Conservation (phyloP, 2,888 invertebrate genomes). For the Steinernema carpocapsae region DNA sequence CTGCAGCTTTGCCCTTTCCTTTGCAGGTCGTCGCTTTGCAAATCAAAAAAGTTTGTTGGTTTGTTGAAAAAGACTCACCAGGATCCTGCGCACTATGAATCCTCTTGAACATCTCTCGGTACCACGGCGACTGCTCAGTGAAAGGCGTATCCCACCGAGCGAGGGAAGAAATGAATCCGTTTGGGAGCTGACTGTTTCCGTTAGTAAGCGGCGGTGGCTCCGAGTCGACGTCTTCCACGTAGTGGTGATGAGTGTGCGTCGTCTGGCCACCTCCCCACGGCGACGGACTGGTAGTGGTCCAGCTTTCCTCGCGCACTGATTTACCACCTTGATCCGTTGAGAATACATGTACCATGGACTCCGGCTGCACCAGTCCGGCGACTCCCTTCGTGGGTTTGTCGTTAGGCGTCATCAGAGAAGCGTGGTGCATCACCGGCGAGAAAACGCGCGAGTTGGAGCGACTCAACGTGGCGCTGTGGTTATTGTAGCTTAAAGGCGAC, state of each 20-base stretch:
- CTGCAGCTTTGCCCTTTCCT: no score
- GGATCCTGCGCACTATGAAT: constrained; percentile 1
- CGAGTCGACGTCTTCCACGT: constrained; percentile 22
- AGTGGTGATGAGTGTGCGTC: constrained; percentile 8
- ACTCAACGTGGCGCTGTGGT: constrained; percentile 26
- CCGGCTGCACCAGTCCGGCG: constrained; percentile 27
- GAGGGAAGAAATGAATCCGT: background rate
- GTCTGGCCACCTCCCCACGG: constrained; percentile 27
- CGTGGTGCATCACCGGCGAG: constrained; percentile 28
- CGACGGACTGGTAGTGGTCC: constrained; percentile 24
- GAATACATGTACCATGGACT: constrained; percentile 25
- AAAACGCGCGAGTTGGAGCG: constrained; percentile 27
- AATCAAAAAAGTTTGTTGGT: no score
- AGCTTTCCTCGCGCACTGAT: constrained; percentile 28
- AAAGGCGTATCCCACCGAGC: constrained; percentile 23
- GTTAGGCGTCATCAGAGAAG: background rate
- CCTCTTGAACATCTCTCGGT: constrained; percentile 20
- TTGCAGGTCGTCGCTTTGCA: no score
- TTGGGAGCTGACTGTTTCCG: background rate
- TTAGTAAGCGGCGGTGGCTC: background rate
- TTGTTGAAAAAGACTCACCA: background rate
- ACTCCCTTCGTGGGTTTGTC: constrained; percentile 6
- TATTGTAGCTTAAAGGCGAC: constrained; percentile 4
- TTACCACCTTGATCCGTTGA: constrained; percentile 20
- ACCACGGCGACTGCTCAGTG: constrained; percentile 25